phyloP scores from a whole-genome alignment of 2,888 invertebrate species.

The Diarsia mendica region DNA sequence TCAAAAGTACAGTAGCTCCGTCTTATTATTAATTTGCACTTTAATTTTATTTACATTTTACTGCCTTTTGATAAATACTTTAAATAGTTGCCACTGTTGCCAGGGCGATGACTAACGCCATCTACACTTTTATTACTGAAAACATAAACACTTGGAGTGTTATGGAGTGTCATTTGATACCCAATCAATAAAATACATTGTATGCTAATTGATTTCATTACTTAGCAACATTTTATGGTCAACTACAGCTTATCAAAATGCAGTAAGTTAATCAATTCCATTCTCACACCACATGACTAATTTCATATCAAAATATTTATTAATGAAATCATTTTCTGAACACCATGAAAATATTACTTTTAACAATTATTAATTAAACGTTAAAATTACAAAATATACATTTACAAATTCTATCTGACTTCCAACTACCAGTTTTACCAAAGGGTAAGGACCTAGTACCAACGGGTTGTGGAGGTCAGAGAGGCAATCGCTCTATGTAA shows the following conservation, averaged over 20 bases:
- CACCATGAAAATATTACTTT: conserved; percentile 18
- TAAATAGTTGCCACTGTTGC: conserved; percentile 40
- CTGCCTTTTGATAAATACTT: conserved; percentile 44
- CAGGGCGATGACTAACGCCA: conserved; percentile 21
- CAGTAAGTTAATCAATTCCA: conserved; percentile 45
- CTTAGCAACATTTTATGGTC: conserved; percentile 20
- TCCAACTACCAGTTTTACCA: not conserved
- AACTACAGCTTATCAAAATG: conserved; percentile 39
- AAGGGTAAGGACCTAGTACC: not conserved
- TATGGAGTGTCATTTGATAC: conserved; percentile 4
- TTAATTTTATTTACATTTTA: conserved; percentile 66
- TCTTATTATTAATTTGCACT: conserved; percentile 80
- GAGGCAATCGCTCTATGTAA: not conserved
- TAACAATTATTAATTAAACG: not conserved
- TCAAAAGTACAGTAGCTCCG: conserved; percentile 70
- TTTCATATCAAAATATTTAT: conserved; percentile 30
- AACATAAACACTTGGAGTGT: conserved; percentile 6
- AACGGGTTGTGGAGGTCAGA: not conserved
- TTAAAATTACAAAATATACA: not conserved
- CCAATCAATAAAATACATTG: conserved; percentile 28
- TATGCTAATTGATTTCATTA: conserved; percentile 34
- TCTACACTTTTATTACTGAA: conserved; percentile 10
- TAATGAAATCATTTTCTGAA: conserved; percentile 3
- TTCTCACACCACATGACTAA: conserved; percentile 62
- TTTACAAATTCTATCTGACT: not conserved